Evolutionary conservation across 2,888 invertebrate species (phyloP).

Genomic region (Zeuzera pyrina): DNA sequence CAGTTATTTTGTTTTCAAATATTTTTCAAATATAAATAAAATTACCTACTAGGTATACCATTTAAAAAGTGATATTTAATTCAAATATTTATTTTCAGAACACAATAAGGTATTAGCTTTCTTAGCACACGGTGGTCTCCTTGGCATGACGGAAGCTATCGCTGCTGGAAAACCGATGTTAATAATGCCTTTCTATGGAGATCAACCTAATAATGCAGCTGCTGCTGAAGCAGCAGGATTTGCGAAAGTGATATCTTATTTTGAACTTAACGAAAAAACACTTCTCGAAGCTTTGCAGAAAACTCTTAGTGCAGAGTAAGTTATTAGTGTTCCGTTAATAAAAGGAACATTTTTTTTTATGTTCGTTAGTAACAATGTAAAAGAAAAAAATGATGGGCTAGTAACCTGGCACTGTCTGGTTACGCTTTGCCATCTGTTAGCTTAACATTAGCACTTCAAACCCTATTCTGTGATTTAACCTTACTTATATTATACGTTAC

Average conservation of each 20-base stretch:
- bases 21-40: too few species aligned
- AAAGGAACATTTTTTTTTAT: neutral
- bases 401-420: too few species aligned
- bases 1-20: too few species aligned
- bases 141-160: conserved; percentile 75
- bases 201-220: conserved; percentile 73
- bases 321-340: conserved; percentile 12
- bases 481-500: too few species aligned
- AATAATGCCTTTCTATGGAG: conserved; percentile 76
- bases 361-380: too few species aligned
- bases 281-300: conserved; percentile 61
- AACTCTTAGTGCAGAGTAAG: conserved; percentile 71
- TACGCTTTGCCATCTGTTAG: too few species aligned
- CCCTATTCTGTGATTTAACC: too few species aligned
- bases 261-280: conserved; percentile 61
- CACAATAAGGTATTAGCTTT: conserved; percentile 75
- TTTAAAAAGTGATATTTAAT: too few species aligned
- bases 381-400: too few species aligned
- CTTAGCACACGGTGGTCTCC: conserved; percentile 74
- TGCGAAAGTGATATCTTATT: conserved; percentile 62
- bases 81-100: too few species aligned
- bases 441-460: too few species aligned
- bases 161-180: conserved; percentile 75
- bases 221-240: conserved; percentile 64
- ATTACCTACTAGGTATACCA: too few species aligned